Conservation (phyloP, 2,113 vertebrate species). For the Ailurus styani region DNA sequence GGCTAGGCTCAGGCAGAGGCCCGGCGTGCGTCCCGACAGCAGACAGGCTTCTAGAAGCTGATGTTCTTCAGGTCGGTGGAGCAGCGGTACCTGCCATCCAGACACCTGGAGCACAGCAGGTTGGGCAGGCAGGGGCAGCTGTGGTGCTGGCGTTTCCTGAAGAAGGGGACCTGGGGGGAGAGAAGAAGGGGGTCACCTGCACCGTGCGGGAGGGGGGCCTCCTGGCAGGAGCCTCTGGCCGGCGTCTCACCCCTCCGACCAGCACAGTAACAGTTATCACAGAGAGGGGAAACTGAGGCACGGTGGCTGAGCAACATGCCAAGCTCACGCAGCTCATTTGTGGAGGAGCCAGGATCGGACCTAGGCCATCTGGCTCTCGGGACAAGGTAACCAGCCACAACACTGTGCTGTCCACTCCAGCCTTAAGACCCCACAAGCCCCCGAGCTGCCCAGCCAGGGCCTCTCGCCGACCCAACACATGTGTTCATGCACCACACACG, state of each 20-base stretch:
- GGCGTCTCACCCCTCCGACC: fast-evolving
- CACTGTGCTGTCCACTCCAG: neutral
- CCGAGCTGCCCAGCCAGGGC: fast-evolving
- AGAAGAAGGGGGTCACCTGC: neutral
- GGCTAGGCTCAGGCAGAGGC: neutral
- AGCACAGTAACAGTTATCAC: no score
- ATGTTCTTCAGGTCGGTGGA: constrained; percentile 88
- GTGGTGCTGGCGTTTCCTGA: constrained; percentile 88
- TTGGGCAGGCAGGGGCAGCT: constrained; percentile 90
- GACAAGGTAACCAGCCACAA: neutral
- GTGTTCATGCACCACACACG: neutral
- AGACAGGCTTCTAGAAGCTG: constrained; percentile 77
- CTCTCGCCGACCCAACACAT: neutral
- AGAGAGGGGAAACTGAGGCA: neutral
- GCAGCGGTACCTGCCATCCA: constrained; percentile 86
- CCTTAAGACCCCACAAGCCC: neutral
- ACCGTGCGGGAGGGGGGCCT: neutral
- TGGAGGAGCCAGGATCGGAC: neutral
- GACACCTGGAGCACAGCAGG: constrained; percentile 83
- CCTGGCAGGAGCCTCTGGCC: neutral
- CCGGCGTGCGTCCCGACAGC: fast-evolving
- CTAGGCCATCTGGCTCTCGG: neutral
- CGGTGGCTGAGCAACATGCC: fast-evolving
- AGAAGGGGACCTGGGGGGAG: constrained; percentile 86
- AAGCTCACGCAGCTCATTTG: neutral